Evolutionary conservation across 1,140 invertebrate genomes (phyloP), one percentile per base, ranked within the genome.

Genomic region (Zaprionus nigranus): DNA sequence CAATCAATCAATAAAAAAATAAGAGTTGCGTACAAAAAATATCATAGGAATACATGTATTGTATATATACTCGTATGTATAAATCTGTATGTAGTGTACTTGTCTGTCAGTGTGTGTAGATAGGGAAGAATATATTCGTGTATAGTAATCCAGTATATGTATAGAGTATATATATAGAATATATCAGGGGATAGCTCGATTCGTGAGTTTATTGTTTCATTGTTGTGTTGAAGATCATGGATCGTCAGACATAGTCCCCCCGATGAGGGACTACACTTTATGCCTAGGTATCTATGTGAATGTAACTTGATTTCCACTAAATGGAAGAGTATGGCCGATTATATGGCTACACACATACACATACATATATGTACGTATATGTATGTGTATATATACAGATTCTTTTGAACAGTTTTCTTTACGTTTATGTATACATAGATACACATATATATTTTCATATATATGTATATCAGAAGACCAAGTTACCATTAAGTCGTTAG

Each of bases 401-500:
- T 73, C 70, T 75, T 75, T 75, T 82, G 61, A 84, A 85, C 74
- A 80, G 66, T 61, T 75, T 46, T n/a, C 40, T 46, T 43, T 43
- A 17, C 22, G 11, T 62, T 46, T 59, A 12, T 68, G 13, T n/a
- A 49, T 67, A 43, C 26, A 40, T n/a, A 40, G 36, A 36, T 51
- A 22, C 70, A 59, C 68, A 70, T 73, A 80, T 75, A 11, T 28
- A 43, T 46, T n/a, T 20, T 1, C 0, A 1, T 2, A 38, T 36
- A 59, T 51, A 46, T 75, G 53, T 70, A 68, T 76, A 81, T 75
- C 72, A 87, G 83, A 87, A 87, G 83, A 87, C 83, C 83, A 87
- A 87, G 84, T 87, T 87, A 88, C 80, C 78, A 56, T 82, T 88
- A 88, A 87, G 83, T 87, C 83, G 81, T 87, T 87, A 88, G 83